These are phyloP conservation scores for Melanotus villosus DNA, from an alignment of 2,888 invertebrate genomes.

Conservation along the genomic window DNA sequence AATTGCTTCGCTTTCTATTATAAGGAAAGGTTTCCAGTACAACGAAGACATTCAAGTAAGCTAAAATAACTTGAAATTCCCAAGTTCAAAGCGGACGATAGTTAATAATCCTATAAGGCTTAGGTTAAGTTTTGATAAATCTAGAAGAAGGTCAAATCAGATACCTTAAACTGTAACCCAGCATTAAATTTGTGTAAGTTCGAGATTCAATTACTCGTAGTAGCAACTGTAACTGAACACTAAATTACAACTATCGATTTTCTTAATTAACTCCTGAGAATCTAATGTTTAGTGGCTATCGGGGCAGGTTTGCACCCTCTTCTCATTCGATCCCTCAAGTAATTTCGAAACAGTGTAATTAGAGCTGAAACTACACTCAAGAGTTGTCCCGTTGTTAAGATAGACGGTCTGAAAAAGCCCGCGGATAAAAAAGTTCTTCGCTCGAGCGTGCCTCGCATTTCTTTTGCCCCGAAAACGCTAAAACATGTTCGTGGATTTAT, in stretches of 20 bases:
- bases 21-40: no score
- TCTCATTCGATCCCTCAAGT: conserved; percentile 46
- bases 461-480: no score
- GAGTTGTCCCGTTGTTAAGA: conserved; percentile 1
- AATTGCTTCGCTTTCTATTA: no score
- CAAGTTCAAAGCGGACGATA: no score
- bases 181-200: conserved; percentile 29
- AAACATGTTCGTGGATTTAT: no score
- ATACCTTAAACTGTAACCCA: no score
- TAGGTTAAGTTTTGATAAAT: no score
- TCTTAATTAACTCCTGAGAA: conserved; percentile 51
- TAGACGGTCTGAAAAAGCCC: neutral
- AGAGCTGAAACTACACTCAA: conserved; percentile 38
- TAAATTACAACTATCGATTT: conserved; percentile 50
- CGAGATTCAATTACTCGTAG: conserved; percentile 42
- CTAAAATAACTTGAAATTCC: no score
- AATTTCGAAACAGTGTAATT: conserved; percentile 52
- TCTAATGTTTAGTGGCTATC: conserved; percentile 42
- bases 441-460: neutral
- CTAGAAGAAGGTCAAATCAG: no score
- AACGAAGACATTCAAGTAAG: no score
- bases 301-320: conserved; percentile 47
- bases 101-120: no score
- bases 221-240: conserved; percentile 44
- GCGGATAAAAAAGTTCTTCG: neutral